Base-by-base conservation (phyloP, 2,888 invertebrate genomes). In the Amaurobius ferox region DNA sequence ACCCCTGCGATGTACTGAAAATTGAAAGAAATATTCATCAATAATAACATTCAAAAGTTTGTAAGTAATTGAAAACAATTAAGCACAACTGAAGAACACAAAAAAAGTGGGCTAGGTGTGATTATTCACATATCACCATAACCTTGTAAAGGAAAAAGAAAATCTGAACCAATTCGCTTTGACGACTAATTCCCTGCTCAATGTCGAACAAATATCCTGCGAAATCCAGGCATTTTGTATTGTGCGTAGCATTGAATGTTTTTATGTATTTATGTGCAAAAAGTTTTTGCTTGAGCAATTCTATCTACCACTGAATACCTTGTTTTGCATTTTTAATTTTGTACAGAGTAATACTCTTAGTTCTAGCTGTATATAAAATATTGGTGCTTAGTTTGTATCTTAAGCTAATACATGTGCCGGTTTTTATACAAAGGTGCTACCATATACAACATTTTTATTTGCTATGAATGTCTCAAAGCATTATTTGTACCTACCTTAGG, bases 401-500 rank as follows among this genome's bases (percentile, higher is more conserved):
- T 62, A 76, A 35, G 81, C 80, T 74, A 55, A 55, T 70, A 64
- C 26, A 48, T 81, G 76, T 76, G 44, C 81, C 76, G 76, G 76
- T 76, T 81, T 81, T 81, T 74, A 81, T 76, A 81, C 62, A 62
- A 81, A 81, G 81, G 81, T 76, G 81, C 81, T 81, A 81, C 76
- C 76, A 28, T 64, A 64, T 29, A 35, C 55, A 70, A 71, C 11
- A 61, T 19, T 40, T 64, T 81, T 44, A 70, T 76, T 81, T 81
- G 64, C 76, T 2, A 76, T 71, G 70, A 70, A 73, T 67, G 74
- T 74, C 74, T 80, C 62, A 71, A 23, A 48, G 30, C 39, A 71
- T 64, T 71, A 19, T 32, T 19, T 62, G 29, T 78, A 78, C 16
- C 16, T 44, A 44, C 9, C 9, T 11, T 44, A 44, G 44, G 2